A percentile compares a stretch with the other conserved stretches of the same genome.
Evolutionary conservation across 1,140 invertebrate genomes (phyloP).

Genomic region (Goniozus legneri): DNA sequence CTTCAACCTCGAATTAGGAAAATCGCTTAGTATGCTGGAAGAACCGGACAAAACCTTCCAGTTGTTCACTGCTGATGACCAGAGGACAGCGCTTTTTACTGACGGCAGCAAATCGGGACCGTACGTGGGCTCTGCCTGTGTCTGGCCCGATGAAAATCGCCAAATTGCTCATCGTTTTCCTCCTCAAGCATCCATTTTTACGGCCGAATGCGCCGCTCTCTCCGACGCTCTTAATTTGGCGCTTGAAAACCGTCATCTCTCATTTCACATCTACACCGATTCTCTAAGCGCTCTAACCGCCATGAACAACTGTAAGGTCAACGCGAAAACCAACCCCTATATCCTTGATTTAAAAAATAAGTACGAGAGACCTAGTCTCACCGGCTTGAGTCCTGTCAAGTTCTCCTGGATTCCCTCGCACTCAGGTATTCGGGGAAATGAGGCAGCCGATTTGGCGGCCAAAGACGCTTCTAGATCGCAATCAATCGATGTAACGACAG

Average conservation of each 20-base stretch:
- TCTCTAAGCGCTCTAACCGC: not conserved
- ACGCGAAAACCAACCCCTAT: not conserved
- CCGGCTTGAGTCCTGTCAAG: not conserved
- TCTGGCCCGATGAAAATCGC: not conserved
- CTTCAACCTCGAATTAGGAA: not conserved
- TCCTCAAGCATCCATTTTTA: slow-evolving; percentile 1
- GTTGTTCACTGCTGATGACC: not conserved
- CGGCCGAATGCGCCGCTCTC: slow-evolving; percentile 3
- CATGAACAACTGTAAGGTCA: not conserved
- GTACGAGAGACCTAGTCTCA: not conserved
- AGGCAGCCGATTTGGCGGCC: not conserved
- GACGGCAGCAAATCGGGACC: not conserved
- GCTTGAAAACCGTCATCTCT: not conserved
- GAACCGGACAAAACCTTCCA: not conserved
- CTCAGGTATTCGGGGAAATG: slow-evolving; percentile 6
- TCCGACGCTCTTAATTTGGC: not conserved
- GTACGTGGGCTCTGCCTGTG: not conserved
- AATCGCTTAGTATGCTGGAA: not conserved
- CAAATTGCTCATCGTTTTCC: not conserved
- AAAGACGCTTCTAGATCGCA: not conserved
- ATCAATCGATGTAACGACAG: not conserved
- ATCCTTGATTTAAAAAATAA: slow-evolving; percentile 3
- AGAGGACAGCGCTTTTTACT: not conserved
- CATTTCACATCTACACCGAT: slow-evolving; percentile 2
- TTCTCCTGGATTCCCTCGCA: not conserved